These are phyloP conservation scores for Natator depressus DNA, from an alignment of 2,113 vertebrate species.

Conservation along the genomic window DNA sequence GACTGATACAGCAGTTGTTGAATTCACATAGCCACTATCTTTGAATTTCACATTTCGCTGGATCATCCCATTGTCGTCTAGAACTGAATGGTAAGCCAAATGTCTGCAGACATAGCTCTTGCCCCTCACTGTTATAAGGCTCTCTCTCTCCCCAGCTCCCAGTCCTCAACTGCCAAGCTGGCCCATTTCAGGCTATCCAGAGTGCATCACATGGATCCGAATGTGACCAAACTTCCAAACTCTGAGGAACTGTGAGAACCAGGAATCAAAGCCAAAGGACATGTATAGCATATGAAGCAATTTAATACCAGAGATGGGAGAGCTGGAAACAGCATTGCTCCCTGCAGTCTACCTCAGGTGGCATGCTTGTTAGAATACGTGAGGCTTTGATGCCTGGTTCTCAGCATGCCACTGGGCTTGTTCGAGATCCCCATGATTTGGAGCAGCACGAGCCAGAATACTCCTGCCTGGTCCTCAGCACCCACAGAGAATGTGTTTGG, in stretches of 20 bases:
- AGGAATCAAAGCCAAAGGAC: not conserved
- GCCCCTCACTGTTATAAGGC: not conserved
- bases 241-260: not conserved
- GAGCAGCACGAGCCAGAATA: not conserved
- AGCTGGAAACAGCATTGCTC: fast-evolving
- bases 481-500: not conserved
- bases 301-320: fast-evolving
- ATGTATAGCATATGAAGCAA: fast-evolving
- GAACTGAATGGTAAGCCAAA: not conserved
- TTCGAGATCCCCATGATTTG: not conserved
- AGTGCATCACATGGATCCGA: not conserved
- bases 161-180: not conserved
- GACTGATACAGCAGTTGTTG: fast-evolving
- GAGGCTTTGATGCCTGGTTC: not conserved
- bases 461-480: not conserved
- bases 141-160: not conserved
- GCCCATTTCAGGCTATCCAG: not conserved
- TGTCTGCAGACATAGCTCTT: not conserved
- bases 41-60: fast-evolving
- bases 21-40: fast-evolving
- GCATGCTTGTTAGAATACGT: not conserved
- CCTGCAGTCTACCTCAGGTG: fast-evolving
- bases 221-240: not conserved
- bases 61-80: fast-evolving
- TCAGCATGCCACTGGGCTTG: not conserved